Evolutionary conservation across 2,888 invertebrate species (phyloP).

Genomic region (Argyra leucocephala): DNA sequence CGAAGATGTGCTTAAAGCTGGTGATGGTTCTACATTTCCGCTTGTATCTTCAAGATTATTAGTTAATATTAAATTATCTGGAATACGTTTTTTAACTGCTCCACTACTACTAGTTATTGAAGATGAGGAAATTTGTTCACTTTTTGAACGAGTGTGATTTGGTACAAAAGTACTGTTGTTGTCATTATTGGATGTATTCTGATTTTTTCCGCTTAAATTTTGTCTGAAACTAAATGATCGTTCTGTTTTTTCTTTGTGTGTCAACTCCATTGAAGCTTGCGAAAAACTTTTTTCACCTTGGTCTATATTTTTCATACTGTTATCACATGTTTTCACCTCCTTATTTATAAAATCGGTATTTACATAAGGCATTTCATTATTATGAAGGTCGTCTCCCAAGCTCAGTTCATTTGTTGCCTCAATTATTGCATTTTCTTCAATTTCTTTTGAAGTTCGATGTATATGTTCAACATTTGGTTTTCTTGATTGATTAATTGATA

Average conservation of each 20-base stretch:
- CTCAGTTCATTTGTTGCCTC: not conserved
- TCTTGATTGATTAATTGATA: slow-evolving; percentile 11
- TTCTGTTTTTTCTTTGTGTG: slow-evolving; percentile 19
- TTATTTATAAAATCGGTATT: slow-evolving; percentile 41
- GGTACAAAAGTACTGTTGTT: slow-evolving; percentile 13
- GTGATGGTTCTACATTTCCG: slow-evolving; percentile 48
- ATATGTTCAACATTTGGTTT: slow-evolving; percentile 11
- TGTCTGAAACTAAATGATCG: slow-evolving; percentile 22
- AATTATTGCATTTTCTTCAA: not conserved
- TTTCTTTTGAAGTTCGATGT: not conserved
- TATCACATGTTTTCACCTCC: slow-evolving; percentile 36
- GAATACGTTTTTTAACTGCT: slow-evolving; percentile 38
- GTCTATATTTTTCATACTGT: not conserved
- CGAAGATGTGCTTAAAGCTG: slow-evolving; percentile 55
- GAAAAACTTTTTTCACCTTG: not conserved
- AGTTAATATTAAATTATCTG: slow-evolving; percentile 42
- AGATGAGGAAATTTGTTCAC: slow-evolving; percentile 22
- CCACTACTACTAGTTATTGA: slow-evolving; percentile 33
- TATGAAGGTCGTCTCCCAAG: slow-evolving; percentile 19
- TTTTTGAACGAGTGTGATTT: slow-evolving; percentile 21
- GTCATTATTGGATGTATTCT: slow-evolving; percentile 11
- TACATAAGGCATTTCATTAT: slow-evolving; percentile 36
- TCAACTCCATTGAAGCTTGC: not conserved
- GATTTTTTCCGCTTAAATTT: slow-evolving; percentile 1
- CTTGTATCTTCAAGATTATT: slow-evolving; percentile 32